A percentile compares a stretch with the other conserved stretches of the same genome.
These are phyloP conservation scores for Nannobrachium achirus DNA, from an alignment of 2,113 vertebrate genomes.

Conservation along the genomic window DNA sequence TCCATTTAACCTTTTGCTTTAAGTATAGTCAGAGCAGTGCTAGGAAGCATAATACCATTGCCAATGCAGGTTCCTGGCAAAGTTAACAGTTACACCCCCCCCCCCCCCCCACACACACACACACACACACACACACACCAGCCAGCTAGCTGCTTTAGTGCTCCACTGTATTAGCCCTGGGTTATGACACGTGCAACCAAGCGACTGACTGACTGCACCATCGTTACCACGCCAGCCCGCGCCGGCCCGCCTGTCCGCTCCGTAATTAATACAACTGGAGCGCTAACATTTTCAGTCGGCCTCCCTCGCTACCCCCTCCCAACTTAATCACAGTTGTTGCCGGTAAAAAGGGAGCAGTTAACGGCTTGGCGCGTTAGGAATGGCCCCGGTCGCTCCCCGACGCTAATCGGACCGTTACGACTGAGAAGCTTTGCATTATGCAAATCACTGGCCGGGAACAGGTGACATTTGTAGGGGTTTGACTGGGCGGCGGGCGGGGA, in stretches of 20 bases:
- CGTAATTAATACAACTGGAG: conserved; percentile 70
- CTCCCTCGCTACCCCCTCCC: conserved; percentile 8
- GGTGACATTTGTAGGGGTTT: conserved; percentile 99
- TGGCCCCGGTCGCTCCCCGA: conserved; percentile 91
- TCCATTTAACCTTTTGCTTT: too few species aligned
- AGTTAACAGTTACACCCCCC: too few species aligned
- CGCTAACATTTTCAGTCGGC: conserved; percentile 59
- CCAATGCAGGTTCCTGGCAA: too few species aligned
- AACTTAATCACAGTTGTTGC: conserved; percentile 88
- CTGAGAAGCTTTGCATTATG: conserved; percentile 99
- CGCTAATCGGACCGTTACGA: conserved; percentile 99
- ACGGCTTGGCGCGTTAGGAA: conserved; percentile 93
- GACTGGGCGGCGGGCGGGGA: conserved; percentile 78
- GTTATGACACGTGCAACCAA: conserved; percentile 53
- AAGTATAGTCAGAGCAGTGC: too few species aligned
- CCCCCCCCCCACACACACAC: too few species aligned
- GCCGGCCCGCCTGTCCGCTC: conserved; percentile 48
- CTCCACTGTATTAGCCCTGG: conserved; percentile 34
- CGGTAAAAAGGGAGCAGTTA: conserved; percentile 79
- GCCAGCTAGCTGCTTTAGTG: neutral
- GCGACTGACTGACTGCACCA: conserved; percentile 30
- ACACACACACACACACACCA: too few species aligned
- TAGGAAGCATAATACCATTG: too few species aligned
- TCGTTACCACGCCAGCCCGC: conserved; percentile 54
- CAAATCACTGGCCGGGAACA: conserved; percentile 99